Conservation (phyloP, 1,140 invertebrate genomes). For the Lethrus apterus region DNA sequence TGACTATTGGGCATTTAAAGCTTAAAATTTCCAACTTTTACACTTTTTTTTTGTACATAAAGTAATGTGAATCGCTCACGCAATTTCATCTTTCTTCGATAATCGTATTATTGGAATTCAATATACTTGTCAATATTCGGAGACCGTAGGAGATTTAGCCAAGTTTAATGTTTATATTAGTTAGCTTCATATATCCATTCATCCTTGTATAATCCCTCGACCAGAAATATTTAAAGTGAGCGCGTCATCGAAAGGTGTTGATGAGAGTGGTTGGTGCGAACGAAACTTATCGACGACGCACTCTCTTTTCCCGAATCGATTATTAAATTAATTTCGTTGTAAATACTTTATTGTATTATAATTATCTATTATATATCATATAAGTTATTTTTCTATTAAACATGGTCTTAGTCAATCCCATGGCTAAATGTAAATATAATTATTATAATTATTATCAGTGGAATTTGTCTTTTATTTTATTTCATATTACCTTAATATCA, state of each 20-base stretch:
- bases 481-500: too few species aligned
- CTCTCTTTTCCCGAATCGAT: constrained; percentile 18
- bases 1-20: too few species aligned
- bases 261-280: constrained; percentile 7
- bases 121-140: constrained; percentile 33
- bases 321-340: constrained; percentile 36
- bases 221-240: constrained; percentile 16
- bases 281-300: constrained; percentile 12
- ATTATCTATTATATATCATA: constrained; percentile 39
- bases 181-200: constrained; percentile 30
- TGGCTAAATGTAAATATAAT: constrained; percentile 40
- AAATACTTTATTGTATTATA: constrained; percentile 40
- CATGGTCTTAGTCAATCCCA: constrained; percentile 36
- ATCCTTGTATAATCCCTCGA: constrained; percentile 12
- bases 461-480: too few species aligned
- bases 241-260: constrained; percentile 15
- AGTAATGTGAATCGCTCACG: too few species aligned
- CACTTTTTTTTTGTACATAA: too few species aligned
- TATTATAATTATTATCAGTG: constrained; percentile 40
- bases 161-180: constrained; percentile 31
- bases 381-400: constrained; percentile 43
- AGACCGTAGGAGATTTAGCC: constrained; percentile 32
- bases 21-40: too few species aligned
- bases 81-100: too few species aligned
- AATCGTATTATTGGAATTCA: constrained; percentile 25